A percentile compares a stretch with the other conserved stretches of the same genome.
phyloP scores from a whole-genome alignment of 1,140 invertebrate species.

The Drosophila kanapiae region DNA sequence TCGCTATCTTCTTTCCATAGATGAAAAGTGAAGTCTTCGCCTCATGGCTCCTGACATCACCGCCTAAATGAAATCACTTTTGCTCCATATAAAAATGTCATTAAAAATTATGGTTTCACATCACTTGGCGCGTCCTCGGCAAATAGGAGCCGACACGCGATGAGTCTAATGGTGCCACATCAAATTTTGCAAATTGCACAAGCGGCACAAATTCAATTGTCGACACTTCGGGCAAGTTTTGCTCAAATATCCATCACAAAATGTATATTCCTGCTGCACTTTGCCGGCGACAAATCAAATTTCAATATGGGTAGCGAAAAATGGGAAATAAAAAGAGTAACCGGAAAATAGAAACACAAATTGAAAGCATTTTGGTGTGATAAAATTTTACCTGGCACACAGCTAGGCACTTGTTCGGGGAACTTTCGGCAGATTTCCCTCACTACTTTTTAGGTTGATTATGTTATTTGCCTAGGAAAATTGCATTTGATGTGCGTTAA shows the following conservation, averaged over 20 bases:
- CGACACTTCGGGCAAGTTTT: slow-evolving; percentile 70
- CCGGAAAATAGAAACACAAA: slow-evolving; percentile 47
- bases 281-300: slow-evolving; percentile 71
- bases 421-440: slow-evolving; percentile 18
- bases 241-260: slow-evolving; percentile 68
- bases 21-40: neutral
- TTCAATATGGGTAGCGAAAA: slow-evolving; percentile 65
- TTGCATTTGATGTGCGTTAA: slow-evolving; percentile 77
- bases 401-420: slow-evolving; percentile 4
- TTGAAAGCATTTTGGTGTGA: slow-evolving; percentile 65
- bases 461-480: slow-evolving; percentile 80
- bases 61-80: slow-evolving; percentile 75
- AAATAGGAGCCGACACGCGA: slow-evolving; percentile 26
- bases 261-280: slow-evolving; percentile 67
- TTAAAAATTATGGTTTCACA: slow-evolving; percentile 73
- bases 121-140: neutral
- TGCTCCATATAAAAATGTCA: slow-evolving; percentile 72
- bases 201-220: slow-evolving; percentile 64
- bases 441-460: slow-evolving; percentile 51
- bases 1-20: neutral
- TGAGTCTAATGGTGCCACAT: slow-evolving; percentile 61
- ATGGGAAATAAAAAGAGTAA: slow-evolving; percentile 41
- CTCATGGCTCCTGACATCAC: neutral
- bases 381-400: slow-evolving; percentile 48
- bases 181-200: slow-evolving; percentile 60